Percentiles rank a stretch among this genome's conserved stretches.
phyloP scores from a whole-genome alignment of 1,140 invertebrate species.

The Panagrolaimus sp. region DNA sequence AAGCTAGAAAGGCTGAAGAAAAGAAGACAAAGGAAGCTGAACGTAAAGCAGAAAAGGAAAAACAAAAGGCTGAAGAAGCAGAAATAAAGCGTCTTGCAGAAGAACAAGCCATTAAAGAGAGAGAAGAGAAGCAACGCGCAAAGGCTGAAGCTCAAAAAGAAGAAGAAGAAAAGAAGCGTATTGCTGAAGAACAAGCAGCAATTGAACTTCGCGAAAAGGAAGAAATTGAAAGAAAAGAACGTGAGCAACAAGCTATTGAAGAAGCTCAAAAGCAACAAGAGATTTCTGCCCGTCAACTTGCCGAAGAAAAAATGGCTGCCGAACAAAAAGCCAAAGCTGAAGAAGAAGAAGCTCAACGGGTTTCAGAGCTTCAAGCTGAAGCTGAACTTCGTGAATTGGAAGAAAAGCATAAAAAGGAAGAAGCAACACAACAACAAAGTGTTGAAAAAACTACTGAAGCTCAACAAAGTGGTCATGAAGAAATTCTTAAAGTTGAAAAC shows the following conservation, averaged over 20 bases:
- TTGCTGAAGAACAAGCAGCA: background rate
- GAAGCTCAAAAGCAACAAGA: background rate
- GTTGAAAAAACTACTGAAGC: too few species aligned
- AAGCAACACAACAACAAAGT: background rate
- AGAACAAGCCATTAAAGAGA: background rate
- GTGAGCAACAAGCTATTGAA: slow-evolving; percentile 1
- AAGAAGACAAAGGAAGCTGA: too few species aligned
- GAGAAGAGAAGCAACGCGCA: background rate
- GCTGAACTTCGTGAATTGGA: background rate
- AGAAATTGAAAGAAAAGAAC: too few species aligned
- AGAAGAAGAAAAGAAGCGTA: background rate
- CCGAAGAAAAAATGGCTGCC: background rate
- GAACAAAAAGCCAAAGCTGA: slow-evolving; percentile 1
- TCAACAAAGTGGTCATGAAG: background rate
- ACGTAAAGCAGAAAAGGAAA: background rate
- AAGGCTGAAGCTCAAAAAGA: background rate
- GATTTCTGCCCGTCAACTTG: too few species aligned
- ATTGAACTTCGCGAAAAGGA: too few species aligned
- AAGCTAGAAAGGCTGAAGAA: background rate
- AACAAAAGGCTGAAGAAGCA: background rate
- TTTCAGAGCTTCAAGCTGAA: background rate
- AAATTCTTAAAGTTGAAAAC: background rate
- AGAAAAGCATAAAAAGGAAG: background rate
- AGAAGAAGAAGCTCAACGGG: background rate
- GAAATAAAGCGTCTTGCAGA: background rate